Evolutionary conservation across 2,113 vertebrate species (phyloP).

Genomic region (Todiramphus chloris): DNA sequence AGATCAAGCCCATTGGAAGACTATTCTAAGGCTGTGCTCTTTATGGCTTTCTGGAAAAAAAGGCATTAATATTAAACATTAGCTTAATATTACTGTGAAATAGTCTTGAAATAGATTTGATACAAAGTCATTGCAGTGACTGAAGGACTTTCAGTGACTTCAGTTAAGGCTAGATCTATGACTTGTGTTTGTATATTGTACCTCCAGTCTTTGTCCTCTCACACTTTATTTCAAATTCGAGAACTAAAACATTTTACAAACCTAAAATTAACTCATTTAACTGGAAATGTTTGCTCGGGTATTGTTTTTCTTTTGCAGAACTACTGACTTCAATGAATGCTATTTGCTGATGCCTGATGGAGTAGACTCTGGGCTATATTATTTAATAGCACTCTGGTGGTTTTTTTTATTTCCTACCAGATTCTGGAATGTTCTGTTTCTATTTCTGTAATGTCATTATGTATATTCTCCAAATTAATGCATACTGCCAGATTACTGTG

Average conservation of each 20-base stretch:
- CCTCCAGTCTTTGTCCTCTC: not conserved
- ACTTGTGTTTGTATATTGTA: not conserved
- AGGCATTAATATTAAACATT: slow-evolving; percentile 9
- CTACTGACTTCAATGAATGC: not conserved
- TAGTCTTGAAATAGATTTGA: not conserved
- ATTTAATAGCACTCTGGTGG: not conserved
- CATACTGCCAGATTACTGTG: not conserved
- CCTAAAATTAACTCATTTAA: not conserved
- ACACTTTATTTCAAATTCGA: not conserved
- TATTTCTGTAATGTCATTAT: not conserved
- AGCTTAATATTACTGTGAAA: slow-evolving; percentile 16
- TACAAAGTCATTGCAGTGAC: not conserved
- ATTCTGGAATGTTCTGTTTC: not conserved
- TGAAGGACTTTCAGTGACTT: not conserved
- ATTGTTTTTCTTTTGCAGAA: not conserved
- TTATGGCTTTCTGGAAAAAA: not conserved
- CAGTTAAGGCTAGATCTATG: not conserved
- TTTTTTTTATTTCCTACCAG: not conserved
- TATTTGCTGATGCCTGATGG: not conserved
- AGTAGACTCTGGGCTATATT: not conserved
- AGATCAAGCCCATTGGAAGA: not conserved
- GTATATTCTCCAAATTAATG: not conserved
- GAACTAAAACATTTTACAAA: not conserved
- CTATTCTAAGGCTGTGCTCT: not conserved
- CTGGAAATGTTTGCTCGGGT: not conserved